Evolutionary conservation across 2,888 invertebrate species (phyloP).

Genomic region (Synanthedon formicaeformis): DNA sequence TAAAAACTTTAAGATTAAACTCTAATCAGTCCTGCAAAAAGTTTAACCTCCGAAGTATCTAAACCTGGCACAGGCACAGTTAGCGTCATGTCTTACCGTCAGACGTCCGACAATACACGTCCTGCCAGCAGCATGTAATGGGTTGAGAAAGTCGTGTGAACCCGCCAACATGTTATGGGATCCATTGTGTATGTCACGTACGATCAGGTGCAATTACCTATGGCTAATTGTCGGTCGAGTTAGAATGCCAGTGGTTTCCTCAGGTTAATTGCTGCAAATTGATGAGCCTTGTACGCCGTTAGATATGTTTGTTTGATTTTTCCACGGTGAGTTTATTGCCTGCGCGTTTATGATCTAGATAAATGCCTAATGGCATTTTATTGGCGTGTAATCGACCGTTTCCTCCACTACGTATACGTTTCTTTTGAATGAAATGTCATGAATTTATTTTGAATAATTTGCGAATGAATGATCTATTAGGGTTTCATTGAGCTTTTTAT

Average conservation of each 20-base stretch:
- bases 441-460: too few species aligned
- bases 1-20: too few species aligned
- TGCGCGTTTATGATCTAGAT: too few species aligned
- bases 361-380: too few species aligned
- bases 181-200: conserved; percentile 30
- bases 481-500: too few species aligned
- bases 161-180: conserved; percentile 17
- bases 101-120: conserved; percentile 28
- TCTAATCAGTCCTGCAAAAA: too few species aligned
- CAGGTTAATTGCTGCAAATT: conserved; percentile 16
- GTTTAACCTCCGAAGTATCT: background rate
- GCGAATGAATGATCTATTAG: too few species aligned
- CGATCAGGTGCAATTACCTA: conserved; percentile 1
- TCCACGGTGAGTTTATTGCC: background rate
- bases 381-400: too few species aligned
- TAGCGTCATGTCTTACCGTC: conserved; percentile 6
- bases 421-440: too few species aligned
- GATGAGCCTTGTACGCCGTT: conserved; percentile 5
- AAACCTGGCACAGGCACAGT: background rate
- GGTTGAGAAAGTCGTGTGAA: conserved; percentile 59
- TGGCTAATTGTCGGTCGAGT: conserved; percentile 3
- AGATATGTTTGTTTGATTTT: background rate
- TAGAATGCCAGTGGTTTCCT: conserved; percentile 7
- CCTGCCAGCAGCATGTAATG: conserved; percentile 42
- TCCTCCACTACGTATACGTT: too few species aligned